Evolutionary conservation across 2,888 invertebrate genomes (phyloP), one percentile per base, ranked within the genome.

Genomic region (Agrotis puta): DNA sequence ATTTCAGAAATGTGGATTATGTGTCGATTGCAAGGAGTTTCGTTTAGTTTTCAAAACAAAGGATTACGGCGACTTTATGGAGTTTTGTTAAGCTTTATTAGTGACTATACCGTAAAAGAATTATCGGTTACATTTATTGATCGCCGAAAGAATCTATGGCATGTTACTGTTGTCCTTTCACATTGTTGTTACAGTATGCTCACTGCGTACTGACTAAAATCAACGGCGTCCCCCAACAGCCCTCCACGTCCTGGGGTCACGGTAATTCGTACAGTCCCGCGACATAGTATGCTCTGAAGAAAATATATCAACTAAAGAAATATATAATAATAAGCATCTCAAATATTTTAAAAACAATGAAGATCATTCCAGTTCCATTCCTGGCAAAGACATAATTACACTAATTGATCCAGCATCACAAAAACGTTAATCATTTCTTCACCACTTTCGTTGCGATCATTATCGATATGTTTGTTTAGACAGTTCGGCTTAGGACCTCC

Each of bases 1-100:
- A 83, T 80, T 80, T 77, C 76, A 67, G 77, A 71, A 75, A 75
- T 68, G 65, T 62, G 66, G 77, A 75, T 77, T 82, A 63, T 63
- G 58, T 68, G 77, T 72, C 77, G 71, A 80, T 84, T 67, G 64
- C 53, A 50, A 64, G 45, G 64, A 73, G 64, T 64, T 74, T 47
- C 71, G 58, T 72, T 68, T 67, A 57, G 63, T 57, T 61, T 63
- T 51, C 24, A 61, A 59, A 67, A 59, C 78, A 71, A 78, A 71
- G 57, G 14, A 13, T 58, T 47, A n/a, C 47, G 18, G 20, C 13
- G 11, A 53, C 33, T 59, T 74, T 62, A 58, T 16, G 27, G n/a
- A 57, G 48, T 58, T 77, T 57, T 20, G 45, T 51, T 27, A 58
- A 62, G 47, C 39, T 27, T 39, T 39, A 13, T 45, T 48, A 74